A percentile compares a stretch with the other conserved stretches of the same genome.
These are phyloP conservation scores for Amazona vittata DNA, from an alignment of 2,113 vertebrate genomes.

Conservation along the genomic window DNA sequence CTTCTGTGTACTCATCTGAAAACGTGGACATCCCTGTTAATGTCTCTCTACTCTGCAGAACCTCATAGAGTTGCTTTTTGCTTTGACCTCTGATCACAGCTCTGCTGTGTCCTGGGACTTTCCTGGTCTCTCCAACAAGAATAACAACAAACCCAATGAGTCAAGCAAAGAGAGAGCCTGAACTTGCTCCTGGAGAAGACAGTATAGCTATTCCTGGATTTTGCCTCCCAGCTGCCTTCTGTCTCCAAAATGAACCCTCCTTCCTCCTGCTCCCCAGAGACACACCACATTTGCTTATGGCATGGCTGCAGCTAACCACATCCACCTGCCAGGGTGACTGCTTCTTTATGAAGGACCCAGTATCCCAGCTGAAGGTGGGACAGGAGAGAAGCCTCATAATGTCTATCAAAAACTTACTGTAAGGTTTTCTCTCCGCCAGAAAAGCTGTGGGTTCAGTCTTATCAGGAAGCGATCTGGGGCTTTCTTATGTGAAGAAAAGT, in stretches of 20 bases:
- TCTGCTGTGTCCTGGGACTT: background rate
- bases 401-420: background rate
- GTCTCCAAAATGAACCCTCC: slow-evolving; percentile 1
- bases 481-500: background rate
- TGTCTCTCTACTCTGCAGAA: background rate
- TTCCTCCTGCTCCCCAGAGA: background rate
- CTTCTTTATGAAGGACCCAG: background rate
- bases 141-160: background rate
- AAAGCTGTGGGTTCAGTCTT: background rate
- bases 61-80: background rate
- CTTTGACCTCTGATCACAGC: slow-evolving; percentile 35
- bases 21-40: background rate
- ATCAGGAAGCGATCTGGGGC: background rate
- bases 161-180: slow-evolving; percentile 19
- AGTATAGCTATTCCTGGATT: background rate
- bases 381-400: background rate
- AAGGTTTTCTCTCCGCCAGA: background rate
- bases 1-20: background rate
- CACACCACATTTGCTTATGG: background rate
- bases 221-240: slow-evolving; percentile 10
- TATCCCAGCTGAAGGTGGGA: background rate
- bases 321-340: slow-evolving; percentile 4
- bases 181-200: slow-evolving; percentile 38
- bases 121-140: slow-evolving; percentile 25
- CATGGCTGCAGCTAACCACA: background rate